Percentiles rank a stretch among this genome's conserved stretches.
Conservation (phyloP, 2,888 invertebrate genomes). For the Oxytorus armatus region DNA sequence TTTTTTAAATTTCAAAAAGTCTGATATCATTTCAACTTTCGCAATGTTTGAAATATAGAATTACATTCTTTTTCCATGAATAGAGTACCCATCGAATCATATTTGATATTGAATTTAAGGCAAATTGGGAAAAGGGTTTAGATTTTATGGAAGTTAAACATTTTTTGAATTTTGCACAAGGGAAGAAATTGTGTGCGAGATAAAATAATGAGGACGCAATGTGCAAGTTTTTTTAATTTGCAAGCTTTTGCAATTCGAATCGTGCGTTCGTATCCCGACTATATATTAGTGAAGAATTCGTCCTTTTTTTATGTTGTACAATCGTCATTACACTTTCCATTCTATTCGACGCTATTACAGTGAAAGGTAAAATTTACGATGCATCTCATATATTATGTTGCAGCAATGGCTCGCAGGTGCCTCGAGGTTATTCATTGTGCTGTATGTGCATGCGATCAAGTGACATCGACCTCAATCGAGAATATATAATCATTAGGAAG, state of each 20-base stretch:
- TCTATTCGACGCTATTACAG: not conserved
- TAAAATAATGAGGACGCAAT: too few species aligned
- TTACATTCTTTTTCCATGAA: too few species aligned
- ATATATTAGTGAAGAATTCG: not conserved
- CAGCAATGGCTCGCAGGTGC: conserved; percentile 19
- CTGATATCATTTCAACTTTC: too few species aligned
- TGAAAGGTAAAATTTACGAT: conserved; percentile 29
- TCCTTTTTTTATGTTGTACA: conserved; percentile 17
- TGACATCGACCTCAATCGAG: conserved; percentile 38
- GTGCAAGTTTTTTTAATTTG: conserved; percentile 4
- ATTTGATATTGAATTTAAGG: too few species aligned
- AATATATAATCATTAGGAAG: conserved; percentile 17
- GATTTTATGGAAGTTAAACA: too few species aligned
- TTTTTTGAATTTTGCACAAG: too few species aligned
- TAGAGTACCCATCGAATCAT: too few species aligned
- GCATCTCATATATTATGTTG: conserved; percentile 26
- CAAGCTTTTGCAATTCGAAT: not conserved
- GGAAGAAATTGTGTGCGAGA: too few species aligned
- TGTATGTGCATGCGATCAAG: conserved; percentile 23
- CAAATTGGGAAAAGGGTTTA: too few species aligned
- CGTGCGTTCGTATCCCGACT: conserved; percentile 16
- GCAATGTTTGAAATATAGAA: too few species aligned
- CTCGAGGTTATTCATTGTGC: conserved; percentile 43
- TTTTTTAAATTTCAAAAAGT: too few species aligned
- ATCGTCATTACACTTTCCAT: conserved; percentile 13